phyloP scores from a whole-genome alignment of 2,797 vertebrate species.

The Loriculus beryllinus region DNA sequence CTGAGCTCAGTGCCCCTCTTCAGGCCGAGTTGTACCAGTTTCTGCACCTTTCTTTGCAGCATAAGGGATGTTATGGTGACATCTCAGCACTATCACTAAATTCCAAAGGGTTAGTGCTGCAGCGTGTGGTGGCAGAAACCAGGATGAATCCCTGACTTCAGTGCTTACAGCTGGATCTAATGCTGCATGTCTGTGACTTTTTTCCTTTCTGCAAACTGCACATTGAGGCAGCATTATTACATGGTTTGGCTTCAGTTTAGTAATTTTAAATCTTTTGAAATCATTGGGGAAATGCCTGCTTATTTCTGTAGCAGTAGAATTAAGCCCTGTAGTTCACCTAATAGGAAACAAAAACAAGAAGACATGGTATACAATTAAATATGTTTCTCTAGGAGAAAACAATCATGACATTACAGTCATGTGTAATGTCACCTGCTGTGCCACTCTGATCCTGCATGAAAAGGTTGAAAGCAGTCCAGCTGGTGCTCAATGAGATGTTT shows the following conservation, averaged over 20 bases:
- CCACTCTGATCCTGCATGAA: background rate
- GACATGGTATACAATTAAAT: background rate
- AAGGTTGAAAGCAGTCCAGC: background rate
- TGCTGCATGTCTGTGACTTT: rapidly evolving
- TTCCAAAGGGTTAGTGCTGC: background rate
- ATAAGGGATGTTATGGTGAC: rapidly evolving
- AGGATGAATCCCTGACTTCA: background rate
- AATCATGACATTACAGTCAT: background rate
- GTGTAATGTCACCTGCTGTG: background rate
- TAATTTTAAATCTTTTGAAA: background rate
- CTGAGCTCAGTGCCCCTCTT: background rate
- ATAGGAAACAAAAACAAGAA: background rate
- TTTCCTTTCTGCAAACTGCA: background rate
- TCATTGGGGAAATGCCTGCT: background rate
- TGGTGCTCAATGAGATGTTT: background rate
- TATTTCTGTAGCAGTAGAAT: background rate
- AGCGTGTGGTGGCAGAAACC: background rate
- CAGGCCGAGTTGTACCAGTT: background rate
- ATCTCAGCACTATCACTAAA: background rate
- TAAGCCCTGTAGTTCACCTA: background rate
- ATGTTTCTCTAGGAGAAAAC: background rate
- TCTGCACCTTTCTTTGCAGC: background rate
- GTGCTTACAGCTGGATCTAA: background rate
- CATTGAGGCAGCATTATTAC: background rate
- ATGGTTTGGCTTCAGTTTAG: background rate